Base-by-base conservation (phyloP, 2,113 vertebrate species). In the Suncus etruscus region DNA sequence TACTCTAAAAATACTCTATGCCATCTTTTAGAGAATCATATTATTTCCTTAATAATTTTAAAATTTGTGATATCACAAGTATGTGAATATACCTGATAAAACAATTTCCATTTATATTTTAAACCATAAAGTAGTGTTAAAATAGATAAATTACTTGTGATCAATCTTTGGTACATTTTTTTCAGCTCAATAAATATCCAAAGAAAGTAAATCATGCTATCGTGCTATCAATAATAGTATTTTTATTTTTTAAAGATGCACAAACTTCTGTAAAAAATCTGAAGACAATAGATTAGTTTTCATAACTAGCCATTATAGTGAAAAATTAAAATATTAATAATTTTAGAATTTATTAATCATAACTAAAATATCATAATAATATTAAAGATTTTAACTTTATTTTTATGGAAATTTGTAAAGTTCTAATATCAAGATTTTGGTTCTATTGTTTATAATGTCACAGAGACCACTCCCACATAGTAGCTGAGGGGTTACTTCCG, bases 201-300 rank as follows among this genome's bases (percentile, higher is more conserved):
- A 68, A 4, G 39, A 11, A 1, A 4, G 12, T 5, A 27, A 9
- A 61, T 14, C 20, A 82, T 89, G 48, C 81, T 29, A 7, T 39
- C 20, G 78, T 89, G 48, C 81, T 29, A 7, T 39, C 4, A 61
- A 5, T 5, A 8, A n/a, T 7, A 22, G 16, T 25, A 15, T 29
- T 88, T 63, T 32, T 10, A 1, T 83, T 87, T 63, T 87, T 48
- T 69, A 31, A 58, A 92, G 77, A 69, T 91, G 29, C 29, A 48
- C 47, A 66, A 61, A 18, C 0, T 85, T 79, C 51, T 39, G 16
- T 50, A 75, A 63, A 86, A n/a, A 3, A 70, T 63, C 6, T 5
- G 1, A 92, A 3, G 5, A 61, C 18, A 61, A 16, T 0, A 3
- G 10, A 51, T 84, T n/a, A 54, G 4, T 74, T 61, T 50, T 39